These are phyloP conservation scores for Acanthopagrus latus DNA, from an alignment of 2,797 vertebrate genomes.

Conservation along the genomic window DNA sequence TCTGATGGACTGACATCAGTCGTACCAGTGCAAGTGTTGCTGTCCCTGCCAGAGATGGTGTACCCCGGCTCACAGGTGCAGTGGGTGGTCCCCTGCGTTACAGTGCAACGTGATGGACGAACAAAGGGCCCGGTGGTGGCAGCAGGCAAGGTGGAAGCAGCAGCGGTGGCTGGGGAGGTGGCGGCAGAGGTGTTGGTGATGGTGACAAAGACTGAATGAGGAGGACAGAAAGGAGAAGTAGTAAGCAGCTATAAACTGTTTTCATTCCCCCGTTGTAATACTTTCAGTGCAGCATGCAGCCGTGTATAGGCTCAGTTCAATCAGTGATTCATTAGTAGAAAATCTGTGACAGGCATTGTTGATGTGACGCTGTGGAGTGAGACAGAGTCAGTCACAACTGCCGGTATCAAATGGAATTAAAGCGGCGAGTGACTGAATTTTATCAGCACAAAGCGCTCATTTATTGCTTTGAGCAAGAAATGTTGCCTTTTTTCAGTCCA, in stretches of 20 bases:
- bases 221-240: conserved; percentile 16
- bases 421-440: background rate
- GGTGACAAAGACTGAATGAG: conserved; percentile 80
- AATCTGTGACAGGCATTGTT: conserved; percentile 1
- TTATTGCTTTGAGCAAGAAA: background rate
- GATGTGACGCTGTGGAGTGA: conserved; percentile 9
- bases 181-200: conserved; percentile 79
- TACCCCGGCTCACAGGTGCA: conserved; percentile 88
- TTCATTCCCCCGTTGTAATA: conserved; percentile 7
- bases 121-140: conserved; percentile 73
- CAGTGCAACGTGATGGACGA: conserved; percentile 81
- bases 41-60: conserved; percentile 84
- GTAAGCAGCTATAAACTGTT: conserved; percentile 6
- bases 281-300: background rate
- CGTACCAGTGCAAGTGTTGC: conserved; percentile 82
- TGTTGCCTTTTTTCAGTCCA: background rate
- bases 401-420: background rate
- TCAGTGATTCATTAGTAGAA: conserved; percentile 9
- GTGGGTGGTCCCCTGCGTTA: conserved; percentile 84
- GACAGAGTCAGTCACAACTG: conserved; percentile 20
- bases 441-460: background rate
- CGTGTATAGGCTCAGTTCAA: background rate
- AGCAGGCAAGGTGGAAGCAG: conserved; percentile 74
- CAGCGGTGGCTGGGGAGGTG: conserved; percentile 61
- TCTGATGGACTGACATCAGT: background rate